A percentile compares a stretch with the other conserved stretches of the same genome.
Conservation (phyloP, 2,113 vertebrate species). For the Cyprinodon variegatus region DNA sequence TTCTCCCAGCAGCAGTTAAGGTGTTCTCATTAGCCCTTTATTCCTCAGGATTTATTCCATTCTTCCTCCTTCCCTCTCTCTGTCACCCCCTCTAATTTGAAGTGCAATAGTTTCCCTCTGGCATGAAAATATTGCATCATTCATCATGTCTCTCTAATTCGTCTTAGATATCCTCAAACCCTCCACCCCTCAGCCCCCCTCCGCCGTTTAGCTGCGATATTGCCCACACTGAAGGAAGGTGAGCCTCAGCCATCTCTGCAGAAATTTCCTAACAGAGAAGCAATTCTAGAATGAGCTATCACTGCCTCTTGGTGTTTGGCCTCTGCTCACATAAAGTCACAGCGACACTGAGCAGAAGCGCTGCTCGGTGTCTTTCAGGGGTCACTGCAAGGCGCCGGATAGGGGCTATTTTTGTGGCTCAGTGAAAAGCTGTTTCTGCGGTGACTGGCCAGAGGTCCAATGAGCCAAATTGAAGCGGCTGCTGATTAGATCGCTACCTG, state of each 20-base stretch:
- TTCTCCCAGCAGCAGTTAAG: slow-evolving; percentile 36
- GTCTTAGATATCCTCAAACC: slow-evolving; percentile 64
- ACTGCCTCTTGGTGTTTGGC: slow-evolving; percentile 6
- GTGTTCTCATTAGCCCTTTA: slow-evolving; percentile 59
- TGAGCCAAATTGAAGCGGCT: slow-evolving; percentile 68
- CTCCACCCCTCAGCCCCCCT: slow-evolving; percentile 42
- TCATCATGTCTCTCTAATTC: slow-evolving; percentile 78
- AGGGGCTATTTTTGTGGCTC: slow-evolving; percentile 65
- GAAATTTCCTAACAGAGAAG: slow-evolving; percentile 42
- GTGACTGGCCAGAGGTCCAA: slow-evolving; percentile 67
- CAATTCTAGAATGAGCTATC: slow-evolving; percentile 53
- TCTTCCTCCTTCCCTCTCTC: slow-evolving; percentile 58
- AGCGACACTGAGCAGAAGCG: neutral
- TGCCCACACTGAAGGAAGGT: slow-evolving; percentile 53
- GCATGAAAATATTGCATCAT: slow-evolving; percentile 79
- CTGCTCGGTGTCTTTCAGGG: slow-evolving; percentile 15
- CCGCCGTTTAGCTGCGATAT: slow-evolving; percentile 58
- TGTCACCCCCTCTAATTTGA: slow-evolving; percentile 73
- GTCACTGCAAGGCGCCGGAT: slow-evolving; percentile 45
- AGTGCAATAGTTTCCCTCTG: slow-evolving; percentile 78
- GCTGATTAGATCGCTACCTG: slow-evolving; percentile 66
- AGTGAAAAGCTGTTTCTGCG: slow-evolving; percentile 59
- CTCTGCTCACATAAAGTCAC: slow-evolving; percentile 10
- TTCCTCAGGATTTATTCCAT: slow-evolving; percentile 61
- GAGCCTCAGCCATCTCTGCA: slow-evolving; percentile 50